These are phyloP conservation scores for Alouatta palliata DNA, from an alignment of 2,113 vertebrate genomes.

Conservation along the genomic window DNA sequence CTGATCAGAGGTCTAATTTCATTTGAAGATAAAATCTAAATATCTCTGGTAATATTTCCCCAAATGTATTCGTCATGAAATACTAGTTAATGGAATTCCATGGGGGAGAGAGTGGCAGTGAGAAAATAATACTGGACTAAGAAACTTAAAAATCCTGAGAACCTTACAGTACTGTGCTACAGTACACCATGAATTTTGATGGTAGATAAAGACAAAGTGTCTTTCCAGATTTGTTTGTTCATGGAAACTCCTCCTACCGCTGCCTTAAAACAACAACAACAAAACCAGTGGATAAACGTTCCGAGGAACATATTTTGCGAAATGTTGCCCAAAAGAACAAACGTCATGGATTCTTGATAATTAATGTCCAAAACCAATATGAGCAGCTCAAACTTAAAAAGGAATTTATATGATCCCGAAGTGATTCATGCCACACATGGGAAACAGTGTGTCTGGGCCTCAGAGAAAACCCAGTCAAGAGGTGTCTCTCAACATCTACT, in stretches of 20 bases:
- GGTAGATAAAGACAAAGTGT: neutral
- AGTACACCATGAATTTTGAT: neutral
- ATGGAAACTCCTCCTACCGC: neutral
- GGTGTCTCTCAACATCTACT: neutral
- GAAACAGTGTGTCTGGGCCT: neutral
- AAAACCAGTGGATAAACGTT: neutral
- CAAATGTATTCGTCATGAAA: neutral
- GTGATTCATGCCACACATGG: neutral
- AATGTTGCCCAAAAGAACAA: conserved; percentile 12
- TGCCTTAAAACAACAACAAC: neutral
- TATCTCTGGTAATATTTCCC: neutral
- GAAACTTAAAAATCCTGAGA: neutral
- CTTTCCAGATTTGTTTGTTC: neutral
- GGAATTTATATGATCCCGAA: neutral
- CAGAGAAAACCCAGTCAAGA: neutral
- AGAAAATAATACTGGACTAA: neutral
- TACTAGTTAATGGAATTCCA: neutral
- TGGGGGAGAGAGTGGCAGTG: neutral
- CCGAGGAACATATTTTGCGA: neutral
- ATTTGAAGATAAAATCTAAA: neutral
- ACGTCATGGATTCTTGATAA: neutral
- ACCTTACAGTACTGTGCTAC: neutral
- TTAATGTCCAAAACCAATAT: neutral
- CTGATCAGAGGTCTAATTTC: neutral
- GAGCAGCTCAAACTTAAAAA: neutral